Base-by-base conservation (phyloP, 2,888 invertebrate genomes). In the Athalia circularis region DNA sequence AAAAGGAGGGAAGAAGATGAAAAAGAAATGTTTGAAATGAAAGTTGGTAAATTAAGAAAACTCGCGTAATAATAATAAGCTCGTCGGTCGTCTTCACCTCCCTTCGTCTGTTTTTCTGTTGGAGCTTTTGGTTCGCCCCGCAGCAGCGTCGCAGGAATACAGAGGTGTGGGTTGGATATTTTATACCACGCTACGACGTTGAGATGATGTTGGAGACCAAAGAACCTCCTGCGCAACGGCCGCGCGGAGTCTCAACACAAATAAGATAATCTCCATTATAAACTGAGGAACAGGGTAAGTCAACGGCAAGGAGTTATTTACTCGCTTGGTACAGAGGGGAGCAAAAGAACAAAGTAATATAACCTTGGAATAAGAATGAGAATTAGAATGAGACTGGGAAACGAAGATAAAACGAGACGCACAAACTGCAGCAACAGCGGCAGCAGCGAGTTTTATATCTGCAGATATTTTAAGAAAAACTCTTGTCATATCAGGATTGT, bases 221-320 rank as follows among this genome's bases (percentile, higher is more conserved):
- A 65, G 68, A 72, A 79, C 65, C 77, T 29, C 48, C 54, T 2
- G 65, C 65, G 15, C 54, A 6, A 13, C 45, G 72, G 72, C 47
- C 72, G 13, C 68, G 79, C 79, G 82, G 86, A 86, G 86, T 84
- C 85, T 84, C 86, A 80, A 83, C 87, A 84, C 87, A 90, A 90
- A 90, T 88, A 89, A 89, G 89, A 89, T 90, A 89, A 90, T 89
- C 87, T 88, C 88, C 86, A 89, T 90, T 89, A 90, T 89, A 90
- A 90, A 89, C 89, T 85, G 83, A 82, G 86, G 85, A 86, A 84
- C 84, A 85, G 84, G 84, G 85, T 84, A 86, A 87, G 87, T 86
- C 88, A 88, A 89, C 88, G 86, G 81, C 83, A 85, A 85, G 85
- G 84, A 88, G 87, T 88, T 90, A 89, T 89, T 90, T 89, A 88